Base-by-base conservation (phyloP, 2,888 invertebrate species). In the Pterostichus madidus region DNA sequence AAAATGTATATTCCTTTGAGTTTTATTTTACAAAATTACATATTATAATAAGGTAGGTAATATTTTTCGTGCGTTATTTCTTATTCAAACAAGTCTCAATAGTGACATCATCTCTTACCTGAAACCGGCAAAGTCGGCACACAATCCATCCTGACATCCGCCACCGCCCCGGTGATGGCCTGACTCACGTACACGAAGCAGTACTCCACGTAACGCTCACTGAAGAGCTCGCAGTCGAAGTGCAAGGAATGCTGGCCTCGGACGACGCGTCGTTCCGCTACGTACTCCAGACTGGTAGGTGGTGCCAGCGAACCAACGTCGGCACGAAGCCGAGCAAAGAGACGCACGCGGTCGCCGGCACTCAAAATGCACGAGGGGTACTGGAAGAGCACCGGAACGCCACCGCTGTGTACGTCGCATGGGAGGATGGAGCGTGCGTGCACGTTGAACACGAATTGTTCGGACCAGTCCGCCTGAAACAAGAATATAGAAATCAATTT, bases 151-250 rank as follows among this genome's bases (percentile, higher is more conserved):
- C 96, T 91, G 11, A 96, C 96, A 88, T 96, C 96, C 2, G 96
- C 94, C 83, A 96, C 96, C 0, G 96, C 96, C 0, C 96, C 96
- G 0, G 95, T 96, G 85, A 96, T 94, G 0, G 96, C 96, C 87
- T 96, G 95, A 52, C 95, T 96, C 44, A 96, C 96, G 89, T 97
- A 97, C 81, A 96, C 95, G 90, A 97, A 97, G 90, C 97, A 97
- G 88, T 96, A 97, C 89, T 96, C 96, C 32, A 96, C 94, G 88
- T 94, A 96, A 75, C 94, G 92, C 89, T 96, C 96, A 75, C 94
- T 94, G 91, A 97, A 97, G 64, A 96, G 91, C 13, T 96, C 95
- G 87, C 97, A 97, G 89, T 94, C 94, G 89, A 97, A 96, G 85
- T 92, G 90, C 10, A 96, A 91, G 17, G 94, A 94, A 90, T 96